phyloP scores from a whole-genome alignment of 2,113 vertebrate species.

The Rhinolophus ferrumequinum region DNA sequence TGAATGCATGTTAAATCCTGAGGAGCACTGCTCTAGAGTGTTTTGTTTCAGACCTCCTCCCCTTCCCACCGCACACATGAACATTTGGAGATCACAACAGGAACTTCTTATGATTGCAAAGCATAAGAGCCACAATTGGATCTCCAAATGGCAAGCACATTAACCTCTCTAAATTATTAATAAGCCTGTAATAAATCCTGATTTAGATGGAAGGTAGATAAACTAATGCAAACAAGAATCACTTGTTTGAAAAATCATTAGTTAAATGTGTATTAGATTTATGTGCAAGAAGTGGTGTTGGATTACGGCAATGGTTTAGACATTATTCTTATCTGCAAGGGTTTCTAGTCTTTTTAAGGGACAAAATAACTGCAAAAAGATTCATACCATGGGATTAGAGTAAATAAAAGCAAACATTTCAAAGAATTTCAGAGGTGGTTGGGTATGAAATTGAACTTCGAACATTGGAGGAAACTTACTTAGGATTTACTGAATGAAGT shows the following conservation, averaged over 20 bases:
- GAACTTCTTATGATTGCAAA: not conserved
- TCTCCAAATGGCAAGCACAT: not conserved
- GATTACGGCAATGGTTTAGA: not conserved
- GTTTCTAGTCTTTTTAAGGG: not conserved
- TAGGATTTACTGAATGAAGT: not conserved
- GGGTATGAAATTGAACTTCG: not conserved
- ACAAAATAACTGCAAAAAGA: not conserved
- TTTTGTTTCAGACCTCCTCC: not conserved
- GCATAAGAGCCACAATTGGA: not conserved
- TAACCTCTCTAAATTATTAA: constrained; percentile 38
- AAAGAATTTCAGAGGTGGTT: not conserved
- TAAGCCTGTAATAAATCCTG: not conserved
- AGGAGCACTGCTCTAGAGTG: not conserved
- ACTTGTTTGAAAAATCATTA: not conserved
- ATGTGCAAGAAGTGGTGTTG: not conserved
- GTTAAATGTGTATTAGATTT: constrained; percentile 5
- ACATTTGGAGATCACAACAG: not conserved
- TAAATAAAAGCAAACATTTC: not conserved
- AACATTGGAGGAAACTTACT: not conserved
- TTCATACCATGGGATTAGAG: not conserved
- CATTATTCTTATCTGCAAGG: not conserved
- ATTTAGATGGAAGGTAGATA: not conserved
- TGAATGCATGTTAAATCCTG: not conserved
- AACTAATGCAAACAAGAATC: not conserved
- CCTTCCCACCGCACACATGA: not conserved